A percentile compares a stretch with the other conserved stretches of the same genome.
Conservation (phyloP, 2,888 invertebrate genomes). For the Melinaea menophilus region DNA sequence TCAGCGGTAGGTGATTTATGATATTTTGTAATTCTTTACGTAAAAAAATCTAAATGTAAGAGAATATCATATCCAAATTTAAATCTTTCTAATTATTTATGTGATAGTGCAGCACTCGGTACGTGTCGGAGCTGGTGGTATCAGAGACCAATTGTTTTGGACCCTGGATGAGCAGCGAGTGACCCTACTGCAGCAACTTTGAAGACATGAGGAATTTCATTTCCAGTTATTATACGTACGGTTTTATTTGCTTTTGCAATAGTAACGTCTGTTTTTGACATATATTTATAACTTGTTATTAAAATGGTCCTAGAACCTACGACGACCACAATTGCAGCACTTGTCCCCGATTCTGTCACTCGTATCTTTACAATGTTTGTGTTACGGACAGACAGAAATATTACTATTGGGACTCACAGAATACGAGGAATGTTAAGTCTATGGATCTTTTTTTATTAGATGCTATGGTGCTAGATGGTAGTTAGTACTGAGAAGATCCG, state of each 20-base stretch:
- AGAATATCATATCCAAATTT: too few species aligned
- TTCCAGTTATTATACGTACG: slow-evolving; percentile 60
- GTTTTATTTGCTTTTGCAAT: neutral
- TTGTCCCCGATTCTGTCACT: slow-evolving; percentile 77
- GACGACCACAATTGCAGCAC: slow-evolving; percentile 44
- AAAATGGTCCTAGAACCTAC: slow-evolving; percentile 39
- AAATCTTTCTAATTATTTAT: too few species aligned
- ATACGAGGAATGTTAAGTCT: slow-evolving; percentile 23
- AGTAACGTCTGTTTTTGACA: neutral
- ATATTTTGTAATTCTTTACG: too few species aligned
- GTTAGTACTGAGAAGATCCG: too few species aligned
- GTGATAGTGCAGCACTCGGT: slow-evolving; percentile 78
- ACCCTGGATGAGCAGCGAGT: slow-evolving; percentile 80
- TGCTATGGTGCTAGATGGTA: too few species aligned
- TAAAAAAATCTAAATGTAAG: too few species aligned
- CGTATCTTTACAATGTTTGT: slow-evolving; percentile 79
- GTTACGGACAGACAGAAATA: slow-evolving; percentile 74
- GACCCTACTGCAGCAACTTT: slow-evolving; percentile 73
- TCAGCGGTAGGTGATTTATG: too few species aligned
- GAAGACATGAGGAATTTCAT: slow-evolving; percentile 71
- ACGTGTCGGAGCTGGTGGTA: slow-evolving; percentile 73
- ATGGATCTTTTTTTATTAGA: slow-evolving; percentile 39
- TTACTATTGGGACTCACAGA: slow-evolving; percentile 53
- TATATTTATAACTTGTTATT: neutral
- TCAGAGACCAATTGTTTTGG: slow-evolving; percentile 76